phyloP scores from a whole-genome alignment of 2,113 vertebrate genomes.

The Leucoraja erinaceus region DNA sequence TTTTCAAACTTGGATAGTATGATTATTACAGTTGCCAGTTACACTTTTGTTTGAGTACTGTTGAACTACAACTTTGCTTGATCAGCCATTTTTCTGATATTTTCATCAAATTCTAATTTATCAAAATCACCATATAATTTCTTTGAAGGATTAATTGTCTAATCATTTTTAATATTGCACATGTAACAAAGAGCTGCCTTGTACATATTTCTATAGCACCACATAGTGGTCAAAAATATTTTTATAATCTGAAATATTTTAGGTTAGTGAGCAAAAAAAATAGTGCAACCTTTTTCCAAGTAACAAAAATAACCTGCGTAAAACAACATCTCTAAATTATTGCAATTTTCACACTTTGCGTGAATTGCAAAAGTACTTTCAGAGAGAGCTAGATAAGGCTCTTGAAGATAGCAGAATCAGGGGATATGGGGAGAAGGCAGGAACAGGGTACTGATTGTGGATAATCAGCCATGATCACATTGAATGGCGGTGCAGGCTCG shows the following conservation, averaged over 20 bases:
- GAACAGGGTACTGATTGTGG: no score
- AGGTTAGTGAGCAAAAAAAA: background rate
- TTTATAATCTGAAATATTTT: background rate
- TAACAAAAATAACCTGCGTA: background rate
- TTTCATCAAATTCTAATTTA: background rate
- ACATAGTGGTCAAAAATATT: slow-evolving; percentile 7
- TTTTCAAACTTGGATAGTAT: background rate
- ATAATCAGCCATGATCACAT: no score
- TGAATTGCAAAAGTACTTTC: background rate
- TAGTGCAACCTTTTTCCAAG: background rate
- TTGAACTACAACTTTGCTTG: background rate
- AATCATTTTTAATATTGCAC: background rate
- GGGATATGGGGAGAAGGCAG: no score
- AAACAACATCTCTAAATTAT: background rate
- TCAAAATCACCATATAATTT: background rate
- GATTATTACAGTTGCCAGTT: background rate
- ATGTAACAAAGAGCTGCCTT: background rate
- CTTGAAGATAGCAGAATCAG: no score
- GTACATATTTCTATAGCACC: background rate
- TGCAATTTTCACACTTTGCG: background rate
- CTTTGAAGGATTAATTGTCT: background rate
- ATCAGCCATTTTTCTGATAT: background rate
- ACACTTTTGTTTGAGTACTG: background rate
- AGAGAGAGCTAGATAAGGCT: no score
- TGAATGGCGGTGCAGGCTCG: no score